Conservation (phyloP, 2,888 invertebrate genomes). For the Petrolisthes cinctipes region DNA sequence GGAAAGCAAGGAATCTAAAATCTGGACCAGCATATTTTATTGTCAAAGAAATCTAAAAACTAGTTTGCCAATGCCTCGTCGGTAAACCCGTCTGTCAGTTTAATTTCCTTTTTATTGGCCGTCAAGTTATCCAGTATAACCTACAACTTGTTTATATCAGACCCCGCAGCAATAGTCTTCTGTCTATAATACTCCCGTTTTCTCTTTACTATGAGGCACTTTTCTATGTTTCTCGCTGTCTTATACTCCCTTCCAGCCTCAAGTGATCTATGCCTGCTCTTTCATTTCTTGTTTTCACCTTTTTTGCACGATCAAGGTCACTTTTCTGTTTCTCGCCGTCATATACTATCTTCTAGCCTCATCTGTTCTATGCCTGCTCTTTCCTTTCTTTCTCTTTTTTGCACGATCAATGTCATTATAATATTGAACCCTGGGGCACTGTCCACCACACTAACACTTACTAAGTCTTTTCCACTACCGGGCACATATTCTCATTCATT, state of each 20-base stretch:
- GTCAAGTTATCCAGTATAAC: too few relatives aligned
- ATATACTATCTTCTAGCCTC: too few relatives aligned
- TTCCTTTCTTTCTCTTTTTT: too few relatives aligned
- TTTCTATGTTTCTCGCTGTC: conserved; percentile 2
- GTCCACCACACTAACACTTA: conserved; percentile 1
- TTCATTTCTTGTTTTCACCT: background rate
- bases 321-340: too few relatives aligned
- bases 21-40: too few relatives aligned
- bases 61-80: too few relatives aligned
- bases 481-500: background rate
- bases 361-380: too few relatives aligned
- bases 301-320: background rate
- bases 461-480: conserved; percentile 4
- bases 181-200: conserved; percentile 12
- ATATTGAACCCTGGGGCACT: conserved; percentile 19
- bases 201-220: conserved; percentile 19
- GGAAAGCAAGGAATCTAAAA: too few relatives aligned
- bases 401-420: too few relatives aligned
- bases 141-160: background rate
- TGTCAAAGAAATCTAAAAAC: too few relatives aligned
- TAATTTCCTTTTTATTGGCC: too few relatives aligned
- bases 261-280: background rate
- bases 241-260: conserved; percentile 18
- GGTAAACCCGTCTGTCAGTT: too few relatives aligned
- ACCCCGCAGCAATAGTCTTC: background rate